Conservation (phyloP, 2,888 invertebrate genomes). For the Mantis religiosa region DNA sequence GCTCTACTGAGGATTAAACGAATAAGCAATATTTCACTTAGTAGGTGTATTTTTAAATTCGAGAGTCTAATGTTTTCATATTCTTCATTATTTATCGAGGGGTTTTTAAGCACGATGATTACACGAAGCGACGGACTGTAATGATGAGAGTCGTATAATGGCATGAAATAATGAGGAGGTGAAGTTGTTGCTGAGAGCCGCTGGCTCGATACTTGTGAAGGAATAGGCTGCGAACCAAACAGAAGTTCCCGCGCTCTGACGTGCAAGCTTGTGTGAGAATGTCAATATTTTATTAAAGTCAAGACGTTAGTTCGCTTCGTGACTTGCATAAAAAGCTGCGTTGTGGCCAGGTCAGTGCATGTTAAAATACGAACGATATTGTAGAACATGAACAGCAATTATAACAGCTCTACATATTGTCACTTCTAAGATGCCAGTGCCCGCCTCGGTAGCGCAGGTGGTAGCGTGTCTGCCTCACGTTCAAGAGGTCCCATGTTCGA, state of each 20-base stretch:
- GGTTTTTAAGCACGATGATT: not conserved
- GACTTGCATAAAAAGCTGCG: not conserved
- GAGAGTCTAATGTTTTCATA: not conserved
- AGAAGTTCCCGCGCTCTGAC: not conserved
- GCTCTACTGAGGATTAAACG: no score
- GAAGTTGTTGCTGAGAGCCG: not conserved
- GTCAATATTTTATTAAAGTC: not conserved
- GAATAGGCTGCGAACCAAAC: not conserved
- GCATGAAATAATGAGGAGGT: not conserved
- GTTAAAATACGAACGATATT: no score
- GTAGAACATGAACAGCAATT: no score
- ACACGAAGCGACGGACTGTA: not conserved
- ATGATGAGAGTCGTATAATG: not conserved
- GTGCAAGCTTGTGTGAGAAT: not conserved
- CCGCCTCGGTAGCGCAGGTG: no score
- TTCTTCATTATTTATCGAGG: not conserved
- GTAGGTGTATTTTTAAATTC: not conserved
- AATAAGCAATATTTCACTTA: not conserved
- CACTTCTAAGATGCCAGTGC: no score
- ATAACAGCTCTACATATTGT: no score
- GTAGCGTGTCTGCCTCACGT: no score
- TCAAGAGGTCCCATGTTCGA: no score
- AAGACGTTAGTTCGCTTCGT: not conserved
- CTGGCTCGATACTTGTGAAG: not conserved
- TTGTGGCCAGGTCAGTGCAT: no score